Base-by-base conservation (phyloP, 2,113 vertebrate species). In the Zosterops pallidus region DNA sequence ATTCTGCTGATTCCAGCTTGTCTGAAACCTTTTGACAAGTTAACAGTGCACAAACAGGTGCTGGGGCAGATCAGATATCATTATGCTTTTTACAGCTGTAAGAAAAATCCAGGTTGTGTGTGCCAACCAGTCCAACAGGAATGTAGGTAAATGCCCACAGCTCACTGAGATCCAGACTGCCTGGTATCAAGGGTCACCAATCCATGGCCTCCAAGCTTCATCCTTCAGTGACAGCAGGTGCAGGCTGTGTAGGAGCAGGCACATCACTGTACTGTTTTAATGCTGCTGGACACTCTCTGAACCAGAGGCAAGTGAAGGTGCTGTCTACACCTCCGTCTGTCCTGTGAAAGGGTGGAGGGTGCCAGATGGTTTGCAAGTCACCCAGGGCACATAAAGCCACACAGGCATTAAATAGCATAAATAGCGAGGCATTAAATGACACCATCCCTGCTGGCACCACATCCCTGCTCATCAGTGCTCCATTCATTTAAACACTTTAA, bases 321-420 rank as follows among this genome's bases (percentile, higher is more conserved):
- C 79, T 68, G 85, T 72, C 90, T 86, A 39, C 69, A 86, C 85
- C 94, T 95, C 92, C 12, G 22, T 86, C 92, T 94, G 90, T 83
- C 94, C 87, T 93, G 13, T 6, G 12, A 46, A 75, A 90, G 60
- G 82, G 64, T 77, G 83, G 94, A 86, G 52, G 75, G 76, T 81
- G 52, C 90, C 95, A 96, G 95, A 94, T 96, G 92, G 90, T 46
- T 77, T 90, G 85, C 93, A 94, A 86, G 94, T 83, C 93, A 79
- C 94, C 57, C 92, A 95, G 94, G 95, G 86, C 90, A 92, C 90
- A 78, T 95, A 93, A 94, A 96, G 90, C 76, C 92, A 88, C 56
- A 41, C 60, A 88, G 85, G 95, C 94, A 78, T 95, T 95, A 96
- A 96, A 91, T 49, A 78, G 92, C 95, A 59, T 65, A 83, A 94